Evolutionary conservation across 2,888 invertebrate genomes (phyloP), one percentile per base, ranked within the genome.

Genomic region (Drosophila kokeensis): DNA sequence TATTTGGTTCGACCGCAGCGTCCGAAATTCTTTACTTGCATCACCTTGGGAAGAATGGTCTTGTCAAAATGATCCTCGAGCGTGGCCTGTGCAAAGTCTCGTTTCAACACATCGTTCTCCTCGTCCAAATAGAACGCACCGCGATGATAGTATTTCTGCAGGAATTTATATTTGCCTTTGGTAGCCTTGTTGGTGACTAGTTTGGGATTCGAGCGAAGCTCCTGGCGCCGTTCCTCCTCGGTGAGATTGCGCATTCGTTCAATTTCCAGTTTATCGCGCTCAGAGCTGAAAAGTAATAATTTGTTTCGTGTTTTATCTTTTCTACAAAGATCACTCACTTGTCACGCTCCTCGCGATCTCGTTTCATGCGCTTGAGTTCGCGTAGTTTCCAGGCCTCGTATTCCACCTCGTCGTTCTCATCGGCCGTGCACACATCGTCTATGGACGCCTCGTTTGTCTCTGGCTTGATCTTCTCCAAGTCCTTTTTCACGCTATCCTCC

Each of bases 1-100:
- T 99, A 99, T 92, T 99, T 99, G 0, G 99, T 99, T 61, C 99
- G 95, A 7, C 99, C 99, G 59, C 99, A 99, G 3, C 99, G 96
- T 15, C 99, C 99, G 93, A 99, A 99, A 94, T 99, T 99, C 94
- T 99, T 99, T 50, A 99, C 99, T 95, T 99, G 99, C 99, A 99
- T 99, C 83, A 99, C 99, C 94, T 99, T 99, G 2, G 99, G 99
- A 74, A 99, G 93, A 81, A 99, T 97, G 34, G 99, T 98, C 94
- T 99, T 99, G 92, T 99, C 99, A 93, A 99, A 99, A 93, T 99
- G 99, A 95, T 99, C 99, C 89, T 99, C 99, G 89, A 99, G 93
- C 0, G 99, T 99, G 0, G 99, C 97, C 67, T 97, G 97, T 0
- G 99, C 97, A 93, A 98, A 99, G 92, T 99, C 98, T 87, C 98